Percentiles rank a stretch among this genome's conserved stretches.
phyloP scores from a whole-genome alignment of 2,113 vertebrate genomes.

The Ptyas mucosa region DNA sequence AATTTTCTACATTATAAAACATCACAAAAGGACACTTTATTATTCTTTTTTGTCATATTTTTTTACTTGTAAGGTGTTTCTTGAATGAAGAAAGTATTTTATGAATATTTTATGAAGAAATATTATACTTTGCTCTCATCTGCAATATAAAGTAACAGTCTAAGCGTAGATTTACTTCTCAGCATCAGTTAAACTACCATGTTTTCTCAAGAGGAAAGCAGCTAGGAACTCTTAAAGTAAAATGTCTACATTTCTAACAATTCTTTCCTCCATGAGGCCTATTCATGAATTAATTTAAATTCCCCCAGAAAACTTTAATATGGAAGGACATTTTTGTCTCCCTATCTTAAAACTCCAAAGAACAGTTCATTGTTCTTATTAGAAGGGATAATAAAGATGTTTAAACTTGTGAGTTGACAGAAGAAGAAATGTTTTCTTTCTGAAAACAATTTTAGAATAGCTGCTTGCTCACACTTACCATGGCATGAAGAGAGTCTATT shows the following conservation, averaged over 20 bases:
- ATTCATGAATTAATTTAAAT: background rate
- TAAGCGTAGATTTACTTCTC: background rate
- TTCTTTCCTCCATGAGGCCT: background rate
- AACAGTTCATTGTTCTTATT: background rate
- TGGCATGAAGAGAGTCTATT: constrained; percentile 87
- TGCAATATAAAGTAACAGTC: background rate
- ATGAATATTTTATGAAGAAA: background rate
- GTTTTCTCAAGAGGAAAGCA: background rate
- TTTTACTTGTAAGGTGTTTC: background rate
- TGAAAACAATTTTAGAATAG: background rate
- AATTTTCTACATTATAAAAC: background rate
- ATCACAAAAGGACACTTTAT: background rate
- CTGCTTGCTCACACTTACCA: constrained; percentile 73
- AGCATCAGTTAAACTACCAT: background rate
- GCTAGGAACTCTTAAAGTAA: background rate
- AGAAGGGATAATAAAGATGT: background rate
- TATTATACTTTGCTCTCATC: background rate
- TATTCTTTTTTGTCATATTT: background rate
- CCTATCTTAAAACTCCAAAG: background rate
- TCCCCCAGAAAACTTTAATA: background rate
- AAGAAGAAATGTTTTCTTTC: background rate
- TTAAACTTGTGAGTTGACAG: background rate
- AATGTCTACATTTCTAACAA: background rate
- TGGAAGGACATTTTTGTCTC: background rate
- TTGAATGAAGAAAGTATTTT: background rate